Evolutionary conservation across 2,888 invertebrate genomes (phyloP), one percentile per base, ranked within the genome.

Genomic region (Agrochola macilenta): DNA sequence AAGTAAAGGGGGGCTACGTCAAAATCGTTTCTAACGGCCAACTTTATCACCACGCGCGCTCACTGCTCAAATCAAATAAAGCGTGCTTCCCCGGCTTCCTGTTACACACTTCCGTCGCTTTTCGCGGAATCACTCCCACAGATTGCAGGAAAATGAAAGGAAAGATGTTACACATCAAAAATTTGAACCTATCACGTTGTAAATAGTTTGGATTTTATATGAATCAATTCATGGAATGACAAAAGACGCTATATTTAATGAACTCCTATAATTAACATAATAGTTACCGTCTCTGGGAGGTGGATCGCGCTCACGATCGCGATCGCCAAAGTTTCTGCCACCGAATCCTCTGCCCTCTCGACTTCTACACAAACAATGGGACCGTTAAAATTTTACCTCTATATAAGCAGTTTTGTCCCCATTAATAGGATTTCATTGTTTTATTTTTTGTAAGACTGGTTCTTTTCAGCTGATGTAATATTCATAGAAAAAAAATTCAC

Each of bases 341-440:
- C 96, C 95, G 72, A 95, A 96, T 52, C 96, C 94, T 93, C 96
- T 91, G 82, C 95, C 90, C 26, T 96, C 96, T 69, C 96, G 94
- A 85, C 90, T 94, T 73, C 93, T 93, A 84, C 39, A 88, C 9
- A 78, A 23, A 77, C 7, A 69, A 76, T 57, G 5, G n/a, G 17
- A 64, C 4, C 20, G 23, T 66, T 49, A 43, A 14, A 30, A 43
- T 11, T 8, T 20, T 14, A 46, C n/a, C n/a, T 52, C 7, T 52
- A 17, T 17, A 52, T 20, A 52, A 20, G 0, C 52, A 39, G 11
- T 9, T 46, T 46, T 46, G 43, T 23, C 43, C 4, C 14, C 7
- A 43, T 5, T 39, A 39, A 39, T 20, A 69, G 1, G 39, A 35
- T 68, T 52, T 20, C 49, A 66, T 72, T 26, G 26, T n/a, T 39